These are phyloP conservation scores for Diarsia brunnea DNA, from an alignment of 2,888 invertebrate genomes.

Conservation along the genomic window DNA sequence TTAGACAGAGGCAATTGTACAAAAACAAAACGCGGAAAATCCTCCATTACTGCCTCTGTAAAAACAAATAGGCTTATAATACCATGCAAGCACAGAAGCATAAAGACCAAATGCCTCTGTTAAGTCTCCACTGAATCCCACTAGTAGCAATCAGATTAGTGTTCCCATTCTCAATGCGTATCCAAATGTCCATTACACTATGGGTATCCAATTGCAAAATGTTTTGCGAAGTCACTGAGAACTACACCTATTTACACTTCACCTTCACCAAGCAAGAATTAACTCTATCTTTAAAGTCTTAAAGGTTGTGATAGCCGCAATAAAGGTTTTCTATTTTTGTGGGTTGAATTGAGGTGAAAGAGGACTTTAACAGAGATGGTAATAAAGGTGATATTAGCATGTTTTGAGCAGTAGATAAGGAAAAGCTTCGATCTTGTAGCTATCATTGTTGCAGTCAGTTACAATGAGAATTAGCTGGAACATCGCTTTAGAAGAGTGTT, in stretches of 20 bases:
- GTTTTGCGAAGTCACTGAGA: constrained; percentile 41
- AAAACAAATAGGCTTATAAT: background rate
- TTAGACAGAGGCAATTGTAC: background rate
- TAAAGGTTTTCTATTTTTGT: constrained; percentile 5
- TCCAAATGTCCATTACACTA: constrained; percentile 59
- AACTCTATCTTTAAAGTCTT: fast-evolving
- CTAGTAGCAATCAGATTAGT: constrained; percentile 59
- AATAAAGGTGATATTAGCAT: constrained; percentile 18
- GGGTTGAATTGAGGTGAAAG: background rate
- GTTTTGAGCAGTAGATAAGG: constrained; percentile 8
- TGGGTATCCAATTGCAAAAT: constrained; percentile 56
- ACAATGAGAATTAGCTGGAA: constrained; percentile 42
- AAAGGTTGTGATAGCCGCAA: constrained; percentile 5
- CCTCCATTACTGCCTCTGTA: background rate
- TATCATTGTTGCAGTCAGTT: constrained; percentile 34
- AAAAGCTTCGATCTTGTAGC: constrained; percentile 25
- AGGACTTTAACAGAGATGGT: fast-evolving
- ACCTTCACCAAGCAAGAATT: background rate
- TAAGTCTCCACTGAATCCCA: constrained; percentile 16
- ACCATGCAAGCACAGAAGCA: constrained; percentile 7
- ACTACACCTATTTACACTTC: constrained; percentile 1
- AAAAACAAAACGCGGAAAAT: background rate
- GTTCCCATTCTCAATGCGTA: constrained; percentile 44
- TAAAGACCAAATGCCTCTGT: constrained; percentile 12
- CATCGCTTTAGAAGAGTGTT: constrained; percentile 1